Percentiles rank a stretch among this genome's conserved stretches.
These are phyloP conservation scores for Calameuta pallipes DNA, from an alignment of 2,888 invertebrate genomes.

Conservation along the genomic window DNA sequence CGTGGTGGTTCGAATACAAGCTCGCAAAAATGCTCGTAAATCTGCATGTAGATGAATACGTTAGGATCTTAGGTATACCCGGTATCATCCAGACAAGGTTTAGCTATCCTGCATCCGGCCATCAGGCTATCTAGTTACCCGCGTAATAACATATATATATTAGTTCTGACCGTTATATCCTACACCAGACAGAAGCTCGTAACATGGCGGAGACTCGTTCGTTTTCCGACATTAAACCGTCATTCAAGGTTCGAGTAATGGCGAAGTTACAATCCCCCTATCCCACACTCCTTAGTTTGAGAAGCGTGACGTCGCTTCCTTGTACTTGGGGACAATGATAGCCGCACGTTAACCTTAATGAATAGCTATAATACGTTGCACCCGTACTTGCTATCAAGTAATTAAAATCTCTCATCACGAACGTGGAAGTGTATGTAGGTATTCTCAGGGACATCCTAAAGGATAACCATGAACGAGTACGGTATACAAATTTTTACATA, in stretches of 20 bases:
- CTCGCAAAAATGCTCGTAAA: background rate
- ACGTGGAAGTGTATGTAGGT: background rate
- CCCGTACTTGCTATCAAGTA: conserved; percentile 16
- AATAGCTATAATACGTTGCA: background rate
- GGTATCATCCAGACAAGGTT: background rate
- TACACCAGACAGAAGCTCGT: background rate
- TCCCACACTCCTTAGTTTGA: background rate
- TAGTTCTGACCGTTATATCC: background rate
- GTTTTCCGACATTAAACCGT: background rate
- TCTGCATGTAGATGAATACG: background rate
- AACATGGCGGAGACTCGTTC: background rate
- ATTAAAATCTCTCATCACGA: conserved; percentile 12
- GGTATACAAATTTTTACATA: background rate
- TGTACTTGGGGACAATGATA: background rate
- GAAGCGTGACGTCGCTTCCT: background rate
- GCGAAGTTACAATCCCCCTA: background rate
- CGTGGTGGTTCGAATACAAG: background rate
- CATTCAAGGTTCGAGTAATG: background rate
- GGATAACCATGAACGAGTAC: background rate
- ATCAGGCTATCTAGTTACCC: background rate
- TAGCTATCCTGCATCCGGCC: background rate
- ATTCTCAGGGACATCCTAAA: background rate
- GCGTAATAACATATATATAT: background rate
- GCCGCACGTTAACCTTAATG: background rate
- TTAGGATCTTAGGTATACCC: background rate